Evolutionary conservation across 92 coral and sea anemone genomes (phyloP), one percentile per base, ranked within the genome.

Genomic region (Anthopleura xanthogrammica): DNA sequence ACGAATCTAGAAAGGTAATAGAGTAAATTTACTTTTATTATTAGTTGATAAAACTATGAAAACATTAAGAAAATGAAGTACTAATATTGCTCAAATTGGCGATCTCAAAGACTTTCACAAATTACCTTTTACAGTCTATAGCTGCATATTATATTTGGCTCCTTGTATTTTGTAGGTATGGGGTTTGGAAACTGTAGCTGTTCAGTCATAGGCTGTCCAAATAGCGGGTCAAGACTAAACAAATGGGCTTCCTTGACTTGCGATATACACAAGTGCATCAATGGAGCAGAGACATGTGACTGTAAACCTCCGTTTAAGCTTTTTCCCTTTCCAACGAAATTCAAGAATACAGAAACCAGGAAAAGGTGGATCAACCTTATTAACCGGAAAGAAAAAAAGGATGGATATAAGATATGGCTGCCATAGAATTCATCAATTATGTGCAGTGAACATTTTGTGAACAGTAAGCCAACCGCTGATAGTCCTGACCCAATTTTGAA

Each of bases 391-490:
- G 86, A 87, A 43, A 62, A 79, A 79, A 90, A 86, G 79, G n/a
- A 16, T 74, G 84, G 87, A 23, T 64, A 64, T 64, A 64, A 78
- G 73, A 79, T 77, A 54, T 90, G 93, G 93, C 83, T 82, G 85
- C 93, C 93, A 87, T 87, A 83, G 70, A 90, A 83, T 80, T 78
- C 85, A 75, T 85, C 93, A 70, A 84, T 90, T 60, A 84, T 90
- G 86, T 90, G 90, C 75, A 83, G 90, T 83, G 86, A 76, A 48
- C 88, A 90, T 77, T 90, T 90, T 78, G 85, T 85, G 74, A 77
- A 86, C 71, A 85, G 87, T 42, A 73, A 75, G 66, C 88, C 90
- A 50, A 86, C 93, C 46, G 71, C 66, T 66, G 87, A 89, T 81
- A 68, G 86, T 79, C 93, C 90, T 22, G 79, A 90, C 66, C 93